Evolutionary conservation across 1,140 invertebrate genomes (phyloP), one percentile per base, ranked within the genome.

Genomic region (Parasteatoda tepidariorum): DNA sequence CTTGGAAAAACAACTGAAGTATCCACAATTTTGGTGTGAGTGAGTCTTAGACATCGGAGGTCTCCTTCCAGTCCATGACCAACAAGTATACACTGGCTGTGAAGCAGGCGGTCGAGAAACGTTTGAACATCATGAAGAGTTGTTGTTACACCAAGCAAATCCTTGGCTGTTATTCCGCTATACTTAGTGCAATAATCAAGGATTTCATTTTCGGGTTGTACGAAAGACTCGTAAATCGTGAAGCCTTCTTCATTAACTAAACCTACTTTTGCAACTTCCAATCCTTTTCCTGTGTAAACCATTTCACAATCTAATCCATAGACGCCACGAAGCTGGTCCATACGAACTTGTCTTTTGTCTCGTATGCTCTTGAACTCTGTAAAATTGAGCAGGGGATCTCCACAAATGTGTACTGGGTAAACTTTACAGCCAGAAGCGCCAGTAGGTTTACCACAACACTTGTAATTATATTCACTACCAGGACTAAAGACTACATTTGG

Each of bases 21-120:
- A 88, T 99, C 97, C 15, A 99, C 94, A 7, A 99, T 93, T 28
- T 93, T 95, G 81, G 93, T 91, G 87, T 99, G 98, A 76, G 98
- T 93, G n/a, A 99, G 89, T 48, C 96, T 98, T 1, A 99, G 90
- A 33, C 96, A 95, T 89, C 95, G 94, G 86, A 99, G 93, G 91
- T 99, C 98, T 88, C 94, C 97, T 88, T 99, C 97, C 85, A 99
- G 92, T 90, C 95, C 97, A 89, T 99, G 98, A 7, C 98, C 98
- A 82, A 99, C 93, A 4, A 99, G 90, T 87, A 99, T 97, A 0
- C 96, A 96, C 89, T 96, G 94, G 75, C 93, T 93, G 85, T 93
- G 94, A 89, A 98, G 95, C 90, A 97, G 92, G 79, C 94, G 93
- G 62, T 98, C 90, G 57, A 99, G 90, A n/a, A 95, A 94, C 22